Evolutionary conservation across 2,888 invertebrate genomes (phyloP).

Genomic region (Orchesella flavescens): DNA sequence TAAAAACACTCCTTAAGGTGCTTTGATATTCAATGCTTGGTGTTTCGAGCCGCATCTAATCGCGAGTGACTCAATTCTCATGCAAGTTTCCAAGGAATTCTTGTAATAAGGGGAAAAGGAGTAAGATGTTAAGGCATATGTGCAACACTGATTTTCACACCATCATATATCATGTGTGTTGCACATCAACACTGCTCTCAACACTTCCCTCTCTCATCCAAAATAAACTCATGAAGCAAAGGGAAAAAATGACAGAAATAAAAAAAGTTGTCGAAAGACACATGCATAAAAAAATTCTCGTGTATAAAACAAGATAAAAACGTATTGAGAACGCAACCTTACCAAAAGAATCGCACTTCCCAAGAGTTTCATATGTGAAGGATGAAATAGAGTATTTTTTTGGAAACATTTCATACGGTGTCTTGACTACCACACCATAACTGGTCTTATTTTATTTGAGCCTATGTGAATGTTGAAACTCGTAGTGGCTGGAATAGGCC

Average conservation of each 20-base stretch:
- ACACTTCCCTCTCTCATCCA: constrained; percentile 31
- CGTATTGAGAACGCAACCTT: not conserved
- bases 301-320: not conserved
- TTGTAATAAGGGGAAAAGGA: too few species aligned
- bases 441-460: too few species aligned
- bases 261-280: constrained; percentile 41
- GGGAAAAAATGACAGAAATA: not conserved
- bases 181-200: constrained; percentile 40
- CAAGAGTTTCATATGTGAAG: constrained; percentile 46
- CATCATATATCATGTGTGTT: constrained; percentile 25
- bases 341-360: constrained; percentile 43
- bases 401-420: not conserved
- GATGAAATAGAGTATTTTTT: constrained; percentile 19
- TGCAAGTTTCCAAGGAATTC: too few species aligned
- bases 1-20: constrained; percentile 23
- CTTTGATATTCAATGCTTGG: constrained; percentile 15
- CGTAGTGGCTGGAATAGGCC: not conserved
- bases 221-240: constrained; percentile 11
- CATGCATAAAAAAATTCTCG: not conserved
- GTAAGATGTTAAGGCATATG: too few species aligned
- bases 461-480: not conserved
- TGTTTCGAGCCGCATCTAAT: too few species aligned
- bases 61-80: too few species aligned
- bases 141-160: constrained; percentile 48
- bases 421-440: too few species aligned